Evolutionary conservation across 2,113 vertebrate genomes (phyloP), one percentile per base, ranked within the genome.

Genomic region (Lipotes vexillifer): DNA sequence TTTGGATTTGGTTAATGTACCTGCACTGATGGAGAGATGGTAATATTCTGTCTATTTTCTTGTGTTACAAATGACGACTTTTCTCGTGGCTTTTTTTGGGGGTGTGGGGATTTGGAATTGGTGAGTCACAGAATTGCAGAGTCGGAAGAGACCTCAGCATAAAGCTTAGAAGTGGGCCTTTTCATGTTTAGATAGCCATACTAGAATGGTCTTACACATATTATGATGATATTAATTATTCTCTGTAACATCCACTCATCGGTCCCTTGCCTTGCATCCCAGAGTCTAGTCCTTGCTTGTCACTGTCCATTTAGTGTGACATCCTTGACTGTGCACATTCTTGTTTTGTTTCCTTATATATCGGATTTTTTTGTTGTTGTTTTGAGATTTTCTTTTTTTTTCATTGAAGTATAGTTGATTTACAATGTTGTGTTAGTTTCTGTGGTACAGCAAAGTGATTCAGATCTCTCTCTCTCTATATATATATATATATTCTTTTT

Each of bases 1-100:
- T 41, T 87, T 1, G 20, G 95, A 72, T 92, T 94, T 96, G 93
- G 65, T 94, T 96, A 77, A 95, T 97, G 93, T 95, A 68, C 96
- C 91, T 93, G 88, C 88, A 89, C 95, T 90, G 97, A 96, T 95
- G 89, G 97, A 91, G 94, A 90, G 91, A 65, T 25, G 15, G 41
- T 72, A 55, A 21, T 87, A 81, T 68, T 82, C 59, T 61, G 14
- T 68, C 68, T 90, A 3, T 94, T 85, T 41, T 84, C 41, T 77
- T 93, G 52, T 78, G n/a, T 75, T 87, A 81, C 44, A 93, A 94
- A 93, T 92, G 88, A 89, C 49, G 75, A 49, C 21, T 77, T 85
- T 86, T 36, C 49, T 33, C 94, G 9, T 46, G 31, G 31, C n/a
- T 71, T 71, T 85, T 87, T 77, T 41, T 2, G 14, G 11, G 8